Percentiles rank a stretch among this genome's conserved stretches.
Evolutionary conservation across 2,888 invertebrate genomes (phyloP).

Genomic region (Adineta ricciae): DNA sequence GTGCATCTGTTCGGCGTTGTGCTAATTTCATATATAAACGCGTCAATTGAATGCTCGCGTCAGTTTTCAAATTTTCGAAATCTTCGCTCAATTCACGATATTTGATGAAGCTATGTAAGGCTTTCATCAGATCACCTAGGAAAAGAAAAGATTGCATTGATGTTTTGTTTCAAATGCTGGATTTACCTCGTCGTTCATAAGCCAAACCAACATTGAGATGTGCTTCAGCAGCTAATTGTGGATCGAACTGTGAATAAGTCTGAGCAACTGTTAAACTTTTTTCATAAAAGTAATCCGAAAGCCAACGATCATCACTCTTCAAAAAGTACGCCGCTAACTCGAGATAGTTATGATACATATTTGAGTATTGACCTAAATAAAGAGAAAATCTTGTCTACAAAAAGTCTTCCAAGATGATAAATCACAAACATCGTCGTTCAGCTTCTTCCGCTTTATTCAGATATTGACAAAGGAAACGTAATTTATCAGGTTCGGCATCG

Average conservation of each 20-base stretch:
- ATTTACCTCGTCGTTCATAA: conserved; percentile 30
- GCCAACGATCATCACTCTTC: conserved; percentile 29
- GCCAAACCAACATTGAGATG: conserved; percentile 26
- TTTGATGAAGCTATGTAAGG: conserved; percentile 26
- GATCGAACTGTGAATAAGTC: conserved; percentile 22
- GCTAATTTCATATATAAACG: conserved; percentile 28
- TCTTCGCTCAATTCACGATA: conserved; percentile 20
- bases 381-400: neutral
- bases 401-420: neutral
- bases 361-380: conserved; percentile 14
- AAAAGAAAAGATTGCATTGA: neutral
- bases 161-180: neutral
- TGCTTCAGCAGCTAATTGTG: conserved; percentile 28
- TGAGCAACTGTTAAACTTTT: conserved; percentile 28
- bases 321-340: conserved; percentile 32
- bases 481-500: conserved; percentile 30
- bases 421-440: conserved; percentile 24
- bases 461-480: conserved; percentile 27
- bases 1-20: conserved; percentile 14
- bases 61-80: conserved; percentile 23
- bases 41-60: conserved; percentile 12
- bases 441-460: conserved; percentile 27
- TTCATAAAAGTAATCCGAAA: conserved; percentile 33
- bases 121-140: conserved; percentile 17
- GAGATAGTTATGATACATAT: conserved; percentile 15